Evolutionary conservation across 2,797 vertebrate species (phyloP).

Genomic region (Furcifer pardalis): DNA sequence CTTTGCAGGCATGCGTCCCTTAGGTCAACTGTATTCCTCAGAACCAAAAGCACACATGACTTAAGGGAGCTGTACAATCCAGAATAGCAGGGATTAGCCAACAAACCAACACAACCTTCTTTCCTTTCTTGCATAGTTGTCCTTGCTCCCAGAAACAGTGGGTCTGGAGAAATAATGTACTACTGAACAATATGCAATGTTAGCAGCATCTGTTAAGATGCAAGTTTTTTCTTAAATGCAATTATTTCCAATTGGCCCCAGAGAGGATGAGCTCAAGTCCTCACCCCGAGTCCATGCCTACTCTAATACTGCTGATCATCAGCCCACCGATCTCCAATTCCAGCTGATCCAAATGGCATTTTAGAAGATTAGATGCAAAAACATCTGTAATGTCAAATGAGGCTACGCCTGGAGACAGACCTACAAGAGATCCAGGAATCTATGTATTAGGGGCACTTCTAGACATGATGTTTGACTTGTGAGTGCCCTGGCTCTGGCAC

Average conservation of each 20-base stretch:
- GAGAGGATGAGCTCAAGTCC: neutral
- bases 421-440: neutral
- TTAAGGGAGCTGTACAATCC: neutral
- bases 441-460: neutral
- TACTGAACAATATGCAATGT: too few species aligned
- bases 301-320: neutral
- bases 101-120: neutral
- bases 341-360: too few species aligned
- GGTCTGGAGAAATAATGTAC: neutral
- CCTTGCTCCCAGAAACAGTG: neutral
- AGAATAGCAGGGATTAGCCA: neutral
- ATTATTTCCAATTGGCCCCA: neutral
- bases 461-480: too few species aligned
- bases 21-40: neutral
- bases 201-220: neutral
- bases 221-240: neutral
- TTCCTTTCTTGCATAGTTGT: neutral
- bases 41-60: neutral
- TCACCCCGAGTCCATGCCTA: neutral
- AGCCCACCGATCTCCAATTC: too few species aligned
- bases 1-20: neutral
- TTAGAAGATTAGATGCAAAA: neutral
- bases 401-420: neutral
- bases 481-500: neutral
- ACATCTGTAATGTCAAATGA: neutral